Evolutionary conservation across 1,140 invertebrate genomes (phyloP), one percentile per base, ranked within the genome.

Genomic region (Scaptomyza pallida): DNA sequence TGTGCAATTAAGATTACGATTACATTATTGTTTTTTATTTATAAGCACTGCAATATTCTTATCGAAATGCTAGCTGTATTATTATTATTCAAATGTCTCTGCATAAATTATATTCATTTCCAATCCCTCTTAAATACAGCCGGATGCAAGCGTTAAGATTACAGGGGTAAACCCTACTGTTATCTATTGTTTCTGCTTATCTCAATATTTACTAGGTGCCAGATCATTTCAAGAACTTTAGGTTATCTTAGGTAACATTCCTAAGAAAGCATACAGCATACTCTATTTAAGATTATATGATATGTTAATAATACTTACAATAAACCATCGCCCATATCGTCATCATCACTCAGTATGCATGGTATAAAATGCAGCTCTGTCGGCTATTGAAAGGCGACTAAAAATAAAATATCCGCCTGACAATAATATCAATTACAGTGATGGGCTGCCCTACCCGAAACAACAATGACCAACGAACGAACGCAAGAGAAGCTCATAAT

Each of bases 391-490:
- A 79, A 79, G 59, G 61, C 48, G 62, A 81, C 81, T 80, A 78
- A 81, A 81, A 86, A 86, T 86, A 88, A 88, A 75, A 57, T 65
- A 63, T 74, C 64, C 48, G 77, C 73, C 69, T 86, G 77, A 86
- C 81, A 74, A 86, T 86, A 81, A 88, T 86, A 86, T 86, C 74
- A 86, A 86, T 88, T 88, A 78, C 82, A 71, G 80, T 81, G 45
- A 17, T 17, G 40, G 26, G 67, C 37, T 71, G 71, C 23, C 23
- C 4, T 23, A 26, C n/a, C n/a, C n/a, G n/a, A n/a, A n/a, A n/a
- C n/a, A n/a, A n/a, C n/a, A n/a, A n/a, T n/a, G n/a, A 47, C 35
- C 48, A 44, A 17, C 33, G 23, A 41, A 33, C 15, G 5, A 48
- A 16, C 10, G 23, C 43, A 21, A 44, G 17, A n/a, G n/a, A n/a